phyloP scores from a whole-genome alignment of 53 echinoderm and acorn worm species.

The Hippasteria phrygiana region DNA sequence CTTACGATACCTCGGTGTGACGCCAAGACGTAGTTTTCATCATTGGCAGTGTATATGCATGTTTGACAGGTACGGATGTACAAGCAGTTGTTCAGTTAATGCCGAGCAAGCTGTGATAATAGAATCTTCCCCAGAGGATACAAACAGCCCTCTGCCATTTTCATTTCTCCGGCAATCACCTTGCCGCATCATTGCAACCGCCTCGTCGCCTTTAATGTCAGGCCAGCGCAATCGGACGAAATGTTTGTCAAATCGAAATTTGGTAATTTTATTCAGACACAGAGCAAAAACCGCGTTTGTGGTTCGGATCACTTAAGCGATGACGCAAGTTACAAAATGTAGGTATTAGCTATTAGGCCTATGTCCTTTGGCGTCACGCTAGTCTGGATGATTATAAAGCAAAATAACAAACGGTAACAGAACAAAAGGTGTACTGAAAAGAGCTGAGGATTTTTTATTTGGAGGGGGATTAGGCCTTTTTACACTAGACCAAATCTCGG shows the following conservation, averaged over 20 bases:
- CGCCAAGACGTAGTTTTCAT: not conserved
- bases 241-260: not conserved
- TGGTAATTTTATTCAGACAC: too few relatives aligned
- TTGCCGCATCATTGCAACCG: conserved; percentile 58
- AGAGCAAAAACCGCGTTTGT: too few relatives aligned
- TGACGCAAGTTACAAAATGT: too few relatives aligned
- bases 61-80: not conserved
- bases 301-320: too few relatives aligned
- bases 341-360: too few relatives aligned
- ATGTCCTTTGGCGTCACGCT: too few relatives aligned
- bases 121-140: conserved; percentile 28
- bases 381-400: too few relatives aligned
- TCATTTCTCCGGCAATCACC: conserved; percentile 50
- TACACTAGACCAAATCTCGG: too few relatives aligned
- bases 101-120: conserved; percentile 46
- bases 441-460: too few relatives aligned
- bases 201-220: conserved; percentile 22
- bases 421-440: too few relatives aligned
- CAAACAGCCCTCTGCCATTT: conserved; percentile 46
- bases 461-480: too few relatives aligned
- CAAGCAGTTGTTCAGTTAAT: conserved; percentile 23
- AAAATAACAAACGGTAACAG: too few relatives aligned
- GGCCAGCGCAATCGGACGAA: not conserved
- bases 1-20: not conserved
- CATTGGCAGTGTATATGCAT: not conserved